Evolutionary conservation across 2,888 invertebrate species (phyloP).

Genomic region (Eulithis testata): DNA sequence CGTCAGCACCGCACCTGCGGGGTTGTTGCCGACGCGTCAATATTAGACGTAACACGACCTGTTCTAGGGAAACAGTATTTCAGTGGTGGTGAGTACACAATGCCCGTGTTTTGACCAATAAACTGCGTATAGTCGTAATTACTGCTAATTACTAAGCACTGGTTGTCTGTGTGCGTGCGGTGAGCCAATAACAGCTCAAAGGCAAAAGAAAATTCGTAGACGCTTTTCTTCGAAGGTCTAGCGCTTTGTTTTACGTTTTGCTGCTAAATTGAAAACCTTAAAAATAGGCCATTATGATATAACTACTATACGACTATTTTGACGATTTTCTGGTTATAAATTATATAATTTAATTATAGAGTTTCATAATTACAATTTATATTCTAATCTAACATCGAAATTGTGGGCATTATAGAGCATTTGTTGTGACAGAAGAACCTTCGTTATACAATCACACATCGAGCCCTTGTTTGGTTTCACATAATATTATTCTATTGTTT

Average conservation of each 20-base stretch:
- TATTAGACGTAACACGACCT: conserved; percentile 53
- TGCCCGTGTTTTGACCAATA: conserved; percentile 29
- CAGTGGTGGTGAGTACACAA: conserved; percentile 48
- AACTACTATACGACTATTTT: too few relatives aligned
- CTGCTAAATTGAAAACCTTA: background rate
- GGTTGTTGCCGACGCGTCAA: conserved; percentile 45
- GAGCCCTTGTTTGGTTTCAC: too few relatives aligned
- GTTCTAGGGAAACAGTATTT: conserved; percentile 55
- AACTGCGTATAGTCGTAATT: conserved; percentile 18
- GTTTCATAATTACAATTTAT: too few relatives aligned
- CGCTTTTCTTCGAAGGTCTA: conserved; percentile 18
- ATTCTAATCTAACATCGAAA: too few relatives aligned
- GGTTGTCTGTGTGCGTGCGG: conserved; percentile 11
- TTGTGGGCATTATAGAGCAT: too few relatives aligned
- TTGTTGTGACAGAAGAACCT: too few relatives aligned
- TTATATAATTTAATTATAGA: too few relatives aligned
- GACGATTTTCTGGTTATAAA: too few relatives aligned
- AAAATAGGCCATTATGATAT: background rate
- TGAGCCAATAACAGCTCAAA: conserved; percentile 16
- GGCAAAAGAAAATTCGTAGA: conserved; percentile 17
- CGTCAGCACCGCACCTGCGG: conserved; percentile 45
- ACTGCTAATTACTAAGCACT: conserved; percentile 24
- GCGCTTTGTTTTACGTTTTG: conserved; percentile 14
- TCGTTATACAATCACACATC: too few relatives aligned
- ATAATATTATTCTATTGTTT: too few relatives aligned